Percentiles rank a stretch among this genome's conserved stretches.
Evolutionary conservation across 2,888 invertebrate genomes (phyloP).

Genomic region (Dendrolimus houi): DNA sequence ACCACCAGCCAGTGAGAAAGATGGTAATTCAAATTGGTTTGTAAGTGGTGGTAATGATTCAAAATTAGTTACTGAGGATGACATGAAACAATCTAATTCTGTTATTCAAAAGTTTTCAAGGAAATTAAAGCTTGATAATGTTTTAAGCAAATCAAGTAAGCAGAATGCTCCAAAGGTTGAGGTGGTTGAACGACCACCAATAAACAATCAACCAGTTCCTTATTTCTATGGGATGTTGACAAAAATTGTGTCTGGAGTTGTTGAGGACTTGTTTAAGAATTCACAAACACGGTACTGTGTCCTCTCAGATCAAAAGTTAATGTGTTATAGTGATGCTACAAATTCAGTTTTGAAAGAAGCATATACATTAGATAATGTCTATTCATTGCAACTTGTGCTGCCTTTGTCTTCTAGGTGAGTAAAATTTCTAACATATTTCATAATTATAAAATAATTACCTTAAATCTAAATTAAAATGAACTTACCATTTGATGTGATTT

Average conservation of each 20-base stretch:
- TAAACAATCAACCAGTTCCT: constrained; percentile 57
- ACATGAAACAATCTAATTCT: constrained; percentile 34
- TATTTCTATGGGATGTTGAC: constrained; percentile 79
- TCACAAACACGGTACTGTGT: constrained; percentile 84
- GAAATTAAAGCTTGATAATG: constrained; percentile 69
- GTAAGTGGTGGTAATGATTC: constrained; percentile 25
- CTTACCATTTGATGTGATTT: too few relatives aligned
- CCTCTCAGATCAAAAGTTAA: constrained; percentile 82
- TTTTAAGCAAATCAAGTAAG: constrained; percentile 46
- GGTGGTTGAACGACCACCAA: constrained; percentile 67
- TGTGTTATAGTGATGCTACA: constrained; percentile 84
- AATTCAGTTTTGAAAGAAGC: constrained; percentile 82
- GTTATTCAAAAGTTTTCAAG: constrained; percentile 57
- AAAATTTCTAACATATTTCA: too few relatives aligned
- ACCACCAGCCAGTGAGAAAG: constrained; percentile 30
- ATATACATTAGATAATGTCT: constrained; percentile 79
- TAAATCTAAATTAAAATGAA: too few relatives aligned
- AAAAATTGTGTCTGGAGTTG: constrained; percentile 76
- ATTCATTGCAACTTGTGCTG: constrained; percentile 79
- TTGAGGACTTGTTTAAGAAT: constrained; percentile 85
- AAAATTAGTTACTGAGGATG: constrained; percentile 24
- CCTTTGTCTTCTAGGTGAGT: constrained; percentile 64
- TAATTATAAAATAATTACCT: too few relatives aligned
- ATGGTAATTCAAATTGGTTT: constrained; percentile 64
- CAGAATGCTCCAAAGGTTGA: constrained; percentile 30